A percentile compares a stretch with the other conserved stretches of the same genome.
phyloP scores from a whole-genome alignment of 2,888 invertebrate genomes.

The Leptopterna dolabrata region DNA sequence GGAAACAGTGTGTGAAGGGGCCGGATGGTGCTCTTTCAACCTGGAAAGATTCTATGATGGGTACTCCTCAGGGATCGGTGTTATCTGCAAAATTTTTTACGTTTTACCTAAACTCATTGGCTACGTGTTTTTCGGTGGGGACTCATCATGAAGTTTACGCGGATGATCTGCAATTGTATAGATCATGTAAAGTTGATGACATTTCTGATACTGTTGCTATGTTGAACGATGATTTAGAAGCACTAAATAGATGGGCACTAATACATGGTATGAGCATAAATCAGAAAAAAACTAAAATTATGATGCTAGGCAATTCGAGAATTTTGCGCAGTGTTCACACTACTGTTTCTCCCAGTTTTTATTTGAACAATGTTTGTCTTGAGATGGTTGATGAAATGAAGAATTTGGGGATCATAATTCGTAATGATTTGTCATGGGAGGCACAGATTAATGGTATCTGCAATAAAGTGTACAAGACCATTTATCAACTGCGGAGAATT shows the following conservation, averaged over 20 bases:
- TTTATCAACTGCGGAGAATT: neutral
- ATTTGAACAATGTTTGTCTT: neutral
- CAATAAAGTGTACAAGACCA: neutral
- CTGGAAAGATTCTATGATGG: neutral
- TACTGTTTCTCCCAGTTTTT: neutral
- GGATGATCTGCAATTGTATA: neutral
- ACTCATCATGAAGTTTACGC: neutral
- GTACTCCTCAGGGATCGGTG: neutral
- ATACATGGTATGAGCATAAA: neutral
- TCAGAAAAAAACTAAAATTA: neutral
- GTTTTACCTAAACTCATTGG: neutral
- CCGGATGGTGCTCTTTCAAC: neutral
- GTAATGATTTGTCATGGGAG: neutral
- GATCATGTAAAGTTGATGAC: neutral
- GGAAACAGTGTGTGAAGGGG: neutral
- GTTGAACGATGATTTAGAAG: neutral
- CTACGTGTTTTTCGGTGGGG: neutral
- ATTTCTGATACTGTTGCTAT: neutral
- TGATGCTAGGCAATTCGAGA: neutral
- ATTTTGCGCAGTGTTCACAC: neutral
- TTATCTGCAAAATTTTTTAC: neutral
- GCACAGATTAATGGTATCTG: neutral
- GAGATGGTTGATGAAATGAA: neutral
- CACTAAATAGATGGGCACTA: neutral
- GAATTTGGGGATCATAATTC: neutral